Evolutionary conservation across 1,140 invertebrate species (phyloP), one percentile per base, ranked within the genome.

Genomic region (Pseudoatta argentina): DNA sequence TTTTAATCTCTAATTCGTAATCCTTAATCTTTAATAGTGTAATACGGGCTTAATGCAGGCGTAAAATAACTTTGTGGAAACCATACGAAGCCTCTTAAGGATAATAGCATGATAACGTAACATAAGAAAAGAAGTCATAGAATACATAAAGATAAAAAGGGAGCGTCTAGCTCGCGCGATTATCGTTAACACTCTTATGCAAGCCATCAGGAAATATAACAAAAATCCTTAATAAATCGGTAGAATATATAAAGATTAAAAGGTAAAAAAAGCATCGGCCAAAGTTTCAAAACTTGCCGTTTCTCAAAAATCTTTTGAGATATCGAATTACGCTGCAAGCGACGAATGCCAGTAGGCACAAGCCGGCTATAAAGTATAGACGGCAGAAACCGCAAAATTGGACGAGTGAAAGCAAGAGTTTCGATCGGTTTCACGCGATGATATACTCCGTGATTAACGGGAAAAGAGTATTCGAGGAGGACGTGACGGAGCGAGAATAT

Each of bases 41-140:
- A 44, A 44, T 44, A 12, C 10, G 39, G 10, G 39, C 39, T 10
- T 44, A 24, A 39, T 18, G 34, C 7, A 14, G 5, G 78, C 71
- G 75, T 87, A 69, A 88, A 90, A 90, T 73, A 87, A 90, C 77
- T 91, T 92, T 82, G 79, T 83, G 59, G 91, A 92, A 92, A 89
- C 90, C 91, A 6, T 85, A 92, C 30, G 67, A 92, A 92, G 89
- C 67, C 88, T 89, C 71, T 91, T 87, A 78, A 75, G 18, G 79
- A 88, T 85, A 81, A 81, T 89, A 79, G 44, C 51, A 30, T 14
- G 3, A 30, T 18, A 30, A 21, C 4, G 39, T 51, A 78, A 59
- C 27, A 18, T 59, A 57, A 85, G 69, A 30, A 30, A 86, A 48
- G 34, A 82, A 82, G 79, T 72, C 78, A 72, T 21, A 59, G 53